Conservation (phyloP, 2,888 invertebrate genomes). For the Macrosiphum euphorbiae region DNA sequence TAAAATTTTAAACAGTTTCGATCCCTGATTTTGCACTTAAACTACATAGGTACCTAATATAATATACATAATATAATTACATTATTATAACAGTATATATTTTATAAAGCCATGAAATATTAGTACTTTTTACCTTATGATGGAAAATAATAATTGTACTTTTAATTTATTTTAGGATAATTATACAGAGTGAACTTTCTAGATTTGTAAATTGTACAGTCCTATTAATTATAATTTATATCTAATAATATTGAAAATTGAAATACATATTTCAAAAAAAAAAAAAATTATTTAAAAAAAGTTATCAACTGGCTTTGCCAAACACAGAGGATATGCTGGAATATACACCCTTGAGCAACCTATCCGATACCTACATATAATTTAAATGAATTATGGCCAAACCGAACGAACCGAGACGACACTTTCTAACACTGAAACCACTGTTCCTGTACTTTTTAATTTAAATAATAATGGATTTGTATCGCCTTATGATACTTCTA, state of each 20-base stretch:
- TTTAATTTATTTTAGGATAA: background rate
- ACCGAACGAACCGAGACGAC: background rate
- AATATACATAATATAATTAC: too few species aligned
- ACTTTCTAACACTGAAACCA: background rate
- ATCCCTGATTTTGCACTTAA: too few species aligned
- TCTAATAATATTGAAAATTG: background rate
- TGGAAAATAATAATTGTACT: background rate
- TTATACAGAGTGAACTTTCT: background rate
- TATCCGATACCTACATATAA: background rate
- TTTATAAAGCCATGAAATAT: too few species aligned
- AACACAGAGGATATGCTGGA: background rate
- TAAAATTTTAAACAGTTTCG: too few species aligned
- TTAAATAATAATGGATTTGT: background rate
- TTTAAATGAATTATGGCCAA: background rate
- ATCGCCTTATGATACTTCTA: background rate
- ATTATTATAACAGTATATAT: too few species aligned
- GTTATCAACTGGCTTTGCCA: background rate
- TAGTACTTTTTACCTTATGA: background rate
- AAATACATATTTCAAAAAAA: background rate
- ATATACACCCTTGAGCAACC: background rate
- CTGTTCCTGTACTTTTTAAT: conserved; percentile 11
- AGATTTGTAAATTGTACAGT: background rate
- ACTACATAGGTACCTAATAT: background rate
- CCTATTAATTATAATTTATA: background rate
- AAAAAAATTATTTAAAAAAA: background rate